These are phyloP conservation scores for Paraescarpia echinospica DNA, from an alignment of 1,140 invertebrate species.

Conservation along the genomic window DNA sequence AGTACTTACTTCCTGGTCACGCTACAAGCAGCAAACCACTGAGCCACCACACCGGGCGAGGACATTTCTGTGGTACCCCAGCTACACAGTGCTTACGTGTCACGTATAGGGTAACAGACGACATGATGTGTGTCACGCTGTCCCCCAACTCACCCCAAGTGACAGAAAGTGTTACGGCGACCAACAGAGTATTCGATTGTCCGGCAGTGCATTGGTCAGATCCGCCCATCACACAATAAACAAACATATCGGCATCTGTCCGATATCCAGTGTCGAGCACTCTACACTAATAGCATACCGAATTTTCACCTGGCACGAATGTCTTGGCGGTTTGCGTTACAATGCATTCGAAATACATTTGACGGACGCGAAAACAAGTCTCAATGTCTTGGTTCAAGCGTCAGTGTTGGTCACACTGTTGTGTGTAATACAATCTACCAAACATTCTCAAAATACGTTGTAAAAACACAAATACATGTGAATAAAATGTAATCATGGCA, in stretches of 20 bases:
- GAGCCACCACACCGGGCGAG: too few species aligned
- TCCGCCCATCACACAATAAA: neutral
- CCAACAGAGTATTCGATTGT: neutral
- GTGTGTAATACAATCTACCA: neutral
- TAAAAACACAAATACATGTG: too few species aligned
- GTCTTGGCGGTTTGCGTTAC: neutral
- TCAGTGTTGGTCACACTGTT: neutral
- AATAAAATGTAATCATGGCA: too few species aligned
- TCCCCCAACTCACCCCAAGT: neutral
- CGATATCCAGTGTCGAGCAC: neutral
- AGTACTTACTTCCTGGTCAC: too few species aligned
- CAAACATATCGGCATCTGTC: neutral
- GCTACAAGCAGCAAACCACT: too few species aligned
- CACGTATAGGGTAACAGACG: neutral
- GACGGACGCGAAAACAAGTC: neutral
- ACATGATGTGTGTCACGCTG: neutral
- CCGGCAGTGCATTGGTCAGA: neutral
- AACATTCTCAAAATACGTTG: neutral
- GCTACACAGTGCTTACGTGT: neutral
- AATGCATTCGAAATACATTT: neutral
- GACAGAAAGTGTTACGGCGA: neutral
- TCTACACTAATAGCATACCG: neutral
- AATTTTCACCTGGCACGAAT: neutral
- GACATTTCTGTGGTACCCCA: neutral
- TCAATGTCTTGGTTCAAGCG: neutral